Evolutionary conservation across 2,113 vertebrate species (phyloP).

Genomic region (Toxotes jaculatrix): DNA sequence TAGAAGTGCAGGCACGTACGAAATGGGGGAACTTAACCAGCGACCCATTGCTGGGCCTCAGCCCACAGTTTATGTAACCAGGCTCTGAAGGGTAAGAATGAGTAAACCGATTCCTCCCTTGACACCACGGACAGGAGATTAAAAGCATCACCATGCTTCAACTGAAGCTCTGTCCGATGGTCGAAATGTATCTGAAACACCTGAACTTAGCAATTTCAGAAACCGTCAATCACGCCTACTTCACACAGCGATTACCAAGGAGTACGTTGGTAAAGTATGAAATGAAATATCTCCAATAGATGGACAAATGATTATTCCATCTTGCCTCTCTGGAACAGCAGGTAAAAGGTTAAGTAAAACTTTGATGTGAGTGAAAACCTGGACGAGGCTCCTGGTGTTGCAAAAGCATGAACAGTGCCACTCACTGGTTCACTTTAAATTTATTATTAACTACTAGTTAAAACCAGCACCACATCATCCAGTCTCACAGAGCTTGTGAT

Average conservation of each 20-base stretch:
- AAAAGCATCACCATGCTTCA: background rate
- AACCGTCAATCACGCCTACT: background rate
- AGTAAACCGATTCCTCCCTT: constrained; percentile 19
- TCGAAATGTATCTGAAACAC: background rate
- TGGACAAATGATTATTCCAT: no score
- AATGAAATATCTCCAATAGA: no score
- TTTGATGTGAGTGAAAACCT: background rate
- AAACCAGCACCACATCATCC: background rate
- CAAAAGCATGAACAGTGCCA: background rate
- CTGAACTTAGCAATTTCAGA: background rate
- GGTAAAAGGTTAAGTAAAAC: no score
- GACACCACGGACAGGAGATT: background rate
- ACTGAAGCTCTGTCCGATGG: background rate
- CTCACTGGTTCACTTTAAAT: constrained; percentile 16
- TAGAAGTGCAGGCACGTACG: background rate
- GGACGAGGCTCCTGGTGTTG: background rate
- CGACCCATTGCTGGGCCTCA: constrained; percentile 14
- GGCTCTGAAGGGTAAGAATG: background rate
- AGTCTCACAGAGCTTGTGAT: background rate
- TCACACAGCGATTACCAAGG: no score
- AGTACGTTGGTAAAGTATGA: no score
- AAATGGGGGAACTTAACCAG: background rate
- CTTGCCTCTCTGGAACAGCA: no score
- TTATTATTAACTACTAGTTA: constrained; percentile 2
- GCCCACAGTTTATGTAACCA: constrained; percentile 16